Evolutionary conservation across 2,797 vertebrate genomes (phyloP).

Genomic region (Xiphorhynchus erythropygius): DNA sequence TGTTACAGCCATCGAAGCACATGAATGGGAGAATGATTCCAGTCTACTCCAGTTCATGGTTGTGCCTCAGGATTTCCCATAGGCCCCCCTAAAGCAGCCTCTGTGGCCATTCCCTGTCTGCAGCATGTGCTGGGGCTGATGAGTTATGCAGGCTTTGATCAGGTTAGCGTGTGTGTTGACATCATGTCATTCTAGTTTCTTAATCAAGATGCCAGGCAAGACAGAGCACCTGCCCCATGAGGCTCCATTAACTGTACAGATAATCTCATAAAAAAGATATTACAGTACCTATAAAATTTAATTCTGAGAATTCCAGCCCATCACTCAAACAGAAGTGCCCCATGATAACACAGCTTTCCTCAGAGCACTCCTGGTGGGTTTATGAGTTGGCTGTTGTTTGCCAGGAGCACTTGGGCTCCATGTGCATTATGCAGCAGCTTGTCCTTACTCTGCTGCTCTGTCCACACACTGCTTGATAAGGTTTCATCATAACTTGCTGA

Average conservation of each 20-base stretch:
- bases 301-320: not conserved
- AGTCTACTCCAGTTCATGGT: accelerated
- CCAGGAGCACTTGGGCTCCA: not conserved
- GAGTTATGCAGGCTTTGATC: not conserved
- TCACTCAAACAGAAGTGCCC: not conserved
- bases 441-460: not conserved
- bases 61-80: not conserved
- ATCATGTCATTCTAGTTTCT: not conserved
- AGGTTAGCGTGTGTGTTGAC: not conserved
- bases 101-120: not conserved
- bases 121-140: not conserved
- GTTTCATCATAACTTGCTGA: not conserved
- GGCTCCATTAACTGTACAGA: not conserved
- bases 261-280: constrained; percentile 19
- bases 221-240: not conserved
- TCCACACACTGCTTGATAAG: not conserved
- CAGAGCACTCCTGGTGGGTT: not conserved
- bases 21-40: not conserved
- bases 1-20: not conserved
- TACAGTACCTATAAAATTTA: not conserved
- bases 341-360: not conserved
- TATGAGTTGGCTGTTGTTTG: not conserved
- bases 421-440: not conserved
- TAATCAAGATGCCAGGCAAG: constrained; percentile 23
- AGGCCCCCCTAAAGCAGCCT: not conserved